Conservation (phyloP, 2,888 invertebrate genomes). For the Monoplex corrugatus region DNA sequence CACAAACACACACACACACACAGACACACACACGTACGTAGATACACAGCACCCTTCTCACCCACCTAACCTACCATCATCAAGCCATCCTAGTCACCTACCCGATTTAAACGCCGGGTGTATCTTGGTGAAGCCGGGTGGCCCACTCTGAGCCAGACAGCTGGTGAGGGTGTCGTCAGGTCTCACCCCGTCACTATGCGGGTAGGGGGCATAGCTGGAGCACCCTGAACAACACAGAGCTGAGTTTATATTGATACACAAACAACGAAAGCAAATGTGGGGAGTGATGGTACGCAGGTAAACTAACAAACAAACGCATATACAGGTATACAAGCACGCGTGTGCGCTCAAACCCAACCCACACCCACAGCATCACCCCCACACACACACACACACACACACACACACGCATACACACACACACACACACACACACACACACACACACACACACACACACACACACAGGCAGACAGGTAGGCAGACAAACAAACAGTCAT, state of each 20-base stretch:
- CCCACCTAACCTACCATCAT: neutral
- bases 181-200: constrained; percentile 37
- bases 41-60: neutral
- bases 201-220: constrained; percentile 32
- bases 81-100: no score
- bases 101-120: constrained; percentile 37
- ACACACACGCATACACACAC: neutral
- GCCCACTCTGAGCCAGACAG: constrained; percentile 45
- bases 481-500: neutral
- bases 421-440: constrained; percentile 10
- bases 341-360: no score
- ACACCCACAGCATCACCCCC: neutral
- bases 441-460: neutral
- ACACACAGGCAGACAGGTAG: no score
- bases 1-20: neutral
- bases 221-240: constrained; percentile 18
- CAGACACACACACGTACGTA: neutral
- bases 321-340: no score
- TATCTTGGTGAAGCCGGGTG: neutral
- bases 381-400: neutral
- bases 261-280: neutral
- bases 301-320: no score
- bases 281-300: no score
- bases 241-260: neutral
- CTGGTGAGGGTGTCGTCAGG: constrained; percentile 5